Evolutionary conservation across 1,140 invertebrate species (phyloP).

Genomic region (Drosophila takahashii): DNA sequence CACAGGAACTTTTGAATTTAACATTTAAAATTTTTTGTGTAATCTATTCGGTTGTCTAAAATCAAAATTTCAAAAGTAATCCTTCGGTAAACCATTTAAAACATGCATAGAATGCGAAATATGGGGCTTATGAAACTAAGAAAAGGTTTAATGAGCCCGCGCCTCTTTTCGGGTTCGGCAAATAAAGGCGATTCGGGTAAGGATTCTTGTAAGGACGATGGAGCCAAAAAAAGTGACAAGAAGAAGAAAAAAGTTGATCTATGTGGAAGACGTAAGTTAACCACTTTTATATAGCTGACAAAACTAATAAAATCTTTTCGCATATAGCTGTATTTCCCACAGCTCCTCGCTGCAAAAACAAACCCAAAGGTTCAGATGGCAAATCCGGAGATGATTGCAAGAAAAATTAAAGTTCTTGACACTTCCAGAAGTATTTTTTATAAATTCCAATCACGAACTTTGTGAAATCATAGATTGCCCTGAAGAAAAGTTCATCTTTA

Average conservation of each 20-base stretch:
- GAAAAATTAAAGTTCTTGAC: not conserved
- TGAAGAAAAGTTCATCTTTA: not conserved
- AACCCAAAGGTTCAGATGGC: not conserved
- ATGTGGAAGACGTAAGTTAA: not conserved
- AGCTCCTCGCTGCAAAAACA: constrained; percentile 3
- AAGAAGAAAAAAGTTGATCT: not conserved
- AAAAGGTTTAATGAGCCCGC: not conserved
- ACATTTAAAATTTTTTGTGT: too few species aligned
- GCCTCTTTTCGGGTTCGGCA: not conserved
- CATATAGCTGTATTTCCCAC: not conserved
- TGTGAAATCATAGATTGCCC: not conserved
- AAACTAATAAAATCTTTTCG: too few species aligned
- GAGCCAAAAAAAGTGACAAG: not conserved
- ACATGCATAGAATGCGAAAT: not conserved
- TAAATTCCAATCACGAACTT: not conserved
- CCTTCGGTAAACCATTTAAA: not conserved
- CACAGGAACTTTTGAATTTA: constrained; percentile 4
- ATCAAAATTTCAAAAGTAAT: not conserved
- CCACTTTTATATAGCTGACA: too few species aligned
- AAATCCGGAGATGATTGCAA: not conserved
- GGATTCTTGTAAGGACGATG: not conserved
- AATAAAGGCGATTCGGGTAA: not conserved
- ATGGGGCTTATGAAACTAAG: not conserved
- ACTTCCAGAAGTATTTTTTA: not conserved
- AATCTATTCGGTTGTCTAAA: not conserved